phyloP scores from a whole-genome alignment of 2,797 vertebrate species.

The Pangasius macronema region DNA sequence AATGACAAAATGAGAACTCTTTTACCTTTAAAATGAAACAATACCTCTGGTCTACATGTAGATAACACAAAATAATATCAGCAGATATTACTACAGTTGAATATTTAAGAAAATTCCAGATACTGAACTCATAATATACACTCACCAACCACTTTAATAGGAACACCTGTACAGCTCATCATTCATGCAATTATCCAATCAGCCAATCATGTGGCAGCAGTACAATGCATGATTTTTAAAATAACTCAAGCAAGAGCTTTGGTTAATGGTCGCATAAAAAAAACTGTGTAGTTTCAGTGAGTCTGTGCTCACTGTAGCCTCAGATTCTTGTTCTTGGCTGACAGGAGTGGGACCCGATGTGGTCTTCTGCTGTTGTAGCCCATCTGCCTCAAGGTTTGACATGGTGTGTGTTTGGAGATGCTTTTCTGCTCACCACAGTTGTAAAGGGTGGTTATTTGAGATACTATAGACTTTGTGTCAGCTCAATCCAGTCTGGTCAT shows the following conservation, averaged over 20 bases:
- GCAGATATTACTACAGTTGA: background rate
- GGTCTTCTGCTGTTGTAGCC: background rate
- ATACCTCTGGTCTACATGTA: background rate
- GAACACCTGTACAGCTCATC: background rate
- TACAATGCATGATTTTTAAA: background rate
- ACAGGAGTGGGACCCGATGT: background rate
- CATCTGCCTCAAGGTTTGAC: background rate
- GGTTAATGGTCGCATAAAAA: background rate
- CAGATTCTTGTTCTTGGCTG: background rate
- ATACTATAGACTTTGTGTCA: background rate
- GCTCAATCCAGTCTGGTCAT: background rate
- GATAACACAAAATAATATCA: background rate
- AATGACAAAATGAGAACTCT: background rate
- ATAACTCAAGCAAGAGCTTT: background rate
- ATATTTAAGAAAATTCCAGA: background rate
- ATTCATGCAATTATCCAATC: background rate
- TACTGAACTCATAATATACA: background rate
- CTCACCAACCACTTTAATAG: slow-evolving; percentile 5
- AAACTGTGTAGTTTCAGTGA: background rate
- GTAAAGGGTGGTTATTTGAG: background rate
- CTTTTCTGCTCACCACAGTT: background rate
- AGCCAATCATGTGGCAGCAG: background rate
- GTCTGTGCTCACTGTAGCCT: too few species aligned
- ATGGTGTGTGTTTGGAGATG: background rate
- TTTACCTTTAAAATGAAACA: background rate